These are phyloP conservation scores for Agrilus biguttatus DNA, from an alignment of 2,888 invertebrate species.

Conservation along the genomic window DNA sequence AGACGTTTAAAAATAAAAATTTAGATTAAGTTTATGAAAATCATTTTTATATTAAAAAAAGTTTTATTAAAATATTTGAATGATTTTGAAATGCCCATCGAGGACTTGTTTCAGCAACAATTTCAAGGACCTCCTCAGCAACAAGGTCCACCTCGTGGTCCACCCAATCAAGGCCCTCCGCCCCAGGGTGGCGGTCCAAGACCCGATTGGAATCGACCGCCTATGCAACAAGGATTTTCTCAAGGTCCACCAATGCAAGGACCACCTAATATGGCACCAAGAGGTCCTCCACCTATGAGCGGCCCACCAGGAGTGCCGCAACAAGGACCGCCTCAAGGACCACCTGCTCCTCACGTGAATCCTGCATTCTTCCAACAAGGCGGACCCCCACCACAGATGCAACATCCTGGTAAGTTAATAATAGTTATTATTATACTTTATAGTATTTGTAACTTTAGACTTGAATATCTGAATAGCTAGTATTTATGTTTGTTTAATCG, in stretches of 20 bases:
- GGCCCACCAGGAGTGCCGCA: constrained; percentile 36
- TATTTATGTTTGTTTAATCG: too few species aligned
- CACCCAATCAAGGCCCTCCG: constrained; percentile 47
- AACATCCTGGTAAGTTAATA: constrained; percentile 31
- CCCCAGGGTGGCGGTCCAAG: constrained; percentile 43
- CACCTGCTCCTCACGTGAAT: constrained; percentile 86
- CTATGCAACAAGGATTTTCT: constrained; percentile 53
- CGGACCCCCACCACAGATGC: constrained; percentile 42
- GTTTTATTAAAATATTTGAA: neutral
- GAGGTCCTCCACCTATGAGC: constrained; percentile 42
- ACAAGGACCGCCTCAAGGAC: constrained; percentile 35
- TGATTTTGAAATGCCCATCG: neutral
- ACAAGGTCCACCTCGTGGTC: constrained; percentile 41
- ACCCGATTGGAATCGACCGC: constrained; percentile 62
- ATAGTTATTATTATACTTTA: too few species aligned
- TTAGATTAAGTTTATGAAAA: too few species aligned
- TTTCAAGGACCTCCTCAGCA: constrained; percentile 42
- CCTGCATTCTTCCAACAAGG: constrained; percentile 89
- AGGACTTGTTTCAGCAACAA: constrained; percentile 20
- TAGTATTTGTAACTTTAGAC: too few species aligned
- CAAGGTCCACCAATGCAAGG: constrained; percentile 58
- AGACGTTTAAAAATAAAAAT: too few species aligned
- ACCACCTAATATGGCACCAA: constrained; percentile 39
- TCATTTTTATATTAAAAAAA: neutral
- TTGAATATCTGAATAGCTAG: too few species aligned